Evolutionary conservation across 2,888 invertebrate species (phyloP), one percentile per base, ranked within the genome.

Genomic region (Altica lythri): DNA sequence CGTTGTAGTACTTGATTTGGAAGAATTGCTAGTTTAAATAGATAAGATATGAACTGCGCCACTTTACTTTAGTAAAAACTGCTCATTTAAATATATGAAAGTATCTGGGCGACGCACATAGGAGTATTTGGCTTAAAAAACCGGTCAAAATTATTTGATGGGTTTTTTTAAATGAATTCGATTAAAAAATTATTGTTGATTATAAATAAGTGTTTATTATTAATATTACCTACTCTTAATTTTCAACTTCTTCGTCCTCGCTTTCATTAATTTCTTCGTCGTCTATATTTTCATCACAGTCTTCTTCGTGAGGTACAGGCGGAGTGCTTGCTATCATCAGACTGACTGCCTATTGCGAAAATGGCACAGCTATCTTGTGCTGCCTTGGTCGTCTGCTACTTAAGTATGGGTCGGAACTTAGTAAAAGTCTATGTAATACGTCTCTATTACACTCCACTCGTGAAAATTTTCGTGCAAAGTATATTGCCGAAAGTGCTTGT

Each of bases 361-460:
- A 6, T 12, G 13, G 12, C 14, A 13, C 22, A 6, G 35, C 12
- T 19, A 18, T 38, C 6, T 19, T 38, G n/a, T 5, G 35, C 9
- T 13, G 9, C 8, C 8, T 10, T 46, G 35, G 50, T 27, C 12
- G 32, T 19, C 4, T 44, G 42, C 17, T 18, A 34, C 17, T 46
- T 35, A 40, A 35, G 18, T n/a, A 40, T 10, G 46, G 34, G 19
- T 46, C 46, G 4, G 35, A 46, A 9, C 38, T 37, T 4, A 38
- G 47, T 38, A 53, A 47, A 34, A 29, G 25, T 34, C 19, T 44
- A 45, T 18, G 43, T 42, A 30, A 40, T 14, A 16, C 16, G 34
- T 30, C 10, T 9, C 4, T 22, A 2, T 40, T 40, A 13, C 40
- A 40, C 2, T 17, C 5, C n/a, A 10, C 6, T 13, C 10, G 18